Conservation (phyloP, 2,113 vertebrate genomes). For the Ciconia maguari region DNA sequence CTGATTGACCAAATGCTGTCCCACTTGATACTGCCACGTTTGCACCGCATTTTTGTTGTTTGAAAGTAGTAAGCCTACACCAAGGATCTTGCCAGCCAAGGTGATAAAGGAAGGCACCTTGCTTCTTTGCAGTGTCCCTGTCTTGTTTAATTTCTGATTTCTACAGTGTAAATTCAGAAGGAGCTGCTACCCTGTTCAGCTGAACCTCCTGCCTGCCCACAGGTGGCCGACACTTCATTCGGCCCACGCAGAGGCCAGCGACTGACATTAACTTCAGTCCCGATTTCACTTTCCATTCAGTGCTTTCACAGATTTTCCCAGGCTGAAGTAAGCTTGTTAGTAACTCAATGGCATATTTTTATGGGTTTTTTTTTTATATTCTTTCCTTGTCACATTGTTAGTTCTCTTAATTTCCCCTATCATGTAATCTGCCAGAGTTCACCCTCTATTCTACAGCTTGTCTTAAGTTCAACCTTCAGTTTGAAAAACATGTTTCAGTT, state of each 20-base stretch:
- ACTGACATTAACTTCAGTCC: not conserved
- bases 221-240: too few relatives aligned
- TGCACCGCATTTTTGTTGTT: too few relatives aligned
- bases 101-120: not conserved
- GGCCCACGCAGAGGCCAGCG: fast-evolving
- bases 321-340: not conserved
- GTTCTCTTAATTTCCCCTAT: not conserved
- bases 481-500: not conserved
- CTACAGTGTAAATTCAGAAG: fast-evolving
- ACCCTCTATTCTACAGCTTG: not conserved
- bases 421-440: not conserved
- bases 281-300: fast-evolving
- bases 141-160: not conserved
- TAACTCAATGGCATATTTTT: not conserved
- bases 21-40: fast-evolving
- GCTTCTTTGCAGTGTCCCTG: not conserved
- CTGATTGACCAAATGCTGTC: fast-evolving
- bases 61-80: not conserved
- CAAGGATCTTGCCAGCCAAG: not conserved
- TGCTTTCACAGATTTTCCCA: not conserved
- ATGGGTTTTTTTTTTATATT: not conserved
- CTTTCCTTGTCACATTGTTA: not conserved
- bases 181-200: not conserved
- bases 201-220: not conserved
- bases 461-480: not conserved